Base-by-base conservation (phyloP, 2,113 vertebrate genomes). In the Butorides virescens region DNA sequence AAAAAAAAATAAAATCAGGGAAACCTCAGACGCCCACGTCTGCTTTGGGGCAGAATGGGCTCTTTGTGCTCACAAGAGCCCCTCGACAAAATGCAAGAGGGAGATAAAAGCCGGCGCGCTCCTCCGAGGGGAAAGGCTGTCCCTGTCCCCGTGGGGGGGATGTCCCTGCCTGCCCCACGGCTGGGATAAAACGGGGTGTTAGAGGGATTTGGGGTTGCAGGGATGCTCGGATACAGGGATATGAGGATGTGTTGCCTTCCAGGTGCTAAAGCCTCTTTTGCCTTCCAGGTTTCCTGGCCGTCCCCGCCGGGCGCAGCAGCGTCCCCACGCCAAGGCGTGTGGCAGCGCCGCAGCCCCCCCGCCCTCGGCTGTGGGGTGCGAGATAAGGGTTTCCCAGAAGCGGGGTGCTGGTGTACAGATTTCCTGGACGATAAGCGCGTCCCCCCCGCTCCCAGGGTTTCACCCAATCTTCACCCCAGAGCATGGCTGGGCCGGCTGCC, bases 351-450 rank as follows among this genome's bases (percentile, higher is more conserved):
- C 18, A 5, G 11, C 63, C 19, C 59, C 49, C 37, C 53, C 55
- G 0, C 62, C 42, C 42, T 8, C 4, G 2, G 44, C 94, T 94
- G 94, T 11, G 37, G 19, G 20, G 16, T 4, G 5, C 1, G 0
- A 94, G 95, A 96, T 95, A 96, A 95, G 11, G 23, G 12, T 32
- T 96, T 95, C 95, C 34, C 36, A 63, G 92, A 93, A 95, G 4
- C 1, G 7, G 27, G 3, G 2, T 1, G 16, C 29, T 6, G 1
- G 16, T 3, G 5, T 8, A 29, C 47, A 32, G 87, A 46, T 95
- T 4, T 32, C 20, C 53, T n/a, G 13, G 3, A 0, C 2, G 92
- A 93, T 89, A 92, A 61, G 30, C 2, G 1, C 13, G 39, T 13
- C 39, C 2, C 2, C 30, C 20, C 37, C 34, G 32, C 37, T 32